Percentiles rank a stretch among this genome's conserved stretches.
Conservation (phyloP, 2,888 invertebrate genomes). For the Apotomis capreana region DNA sequence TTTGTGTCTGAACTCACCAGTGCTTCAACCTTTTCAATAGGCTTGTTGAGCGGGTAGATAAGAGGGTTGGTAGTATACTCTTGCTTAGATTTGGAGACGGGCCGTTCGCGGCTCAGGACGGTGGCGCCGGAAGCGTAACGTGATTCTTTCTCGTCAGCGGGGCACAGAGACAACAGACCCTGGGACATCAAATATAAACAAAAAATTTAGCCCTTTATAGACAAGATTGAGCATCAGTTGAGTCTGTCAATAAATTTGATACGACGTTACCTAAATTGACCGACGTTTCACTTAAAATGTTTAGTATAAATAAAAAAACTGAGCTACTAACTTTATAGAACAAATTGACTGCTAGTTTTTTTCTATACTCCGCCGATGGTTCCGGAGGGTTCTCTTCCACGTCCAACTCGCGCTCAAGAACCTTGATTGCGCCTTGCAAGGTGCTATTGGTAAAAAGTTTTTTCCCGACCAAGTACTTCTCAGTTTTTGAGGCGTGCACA, state of each 20-base stretch:
- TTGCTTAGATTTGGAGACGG: slow-evolving; percentile 34
- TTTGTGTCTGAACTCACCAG: slow-evolving; percentile 14
- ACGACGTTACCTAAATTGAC: too few species aligned
- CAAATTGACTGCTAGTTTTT: slow-evolving; percentile 83
- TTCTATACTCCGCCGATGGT: slow-evolving; percentile 83
- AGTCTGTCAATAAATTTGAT: too few species aligned
- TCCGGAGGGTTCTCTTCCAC: slow-evolving; percentile 73
- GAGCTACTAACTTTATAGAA: slow-evolving; percentile 83
- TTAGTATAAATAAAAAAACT: too few species aligned
- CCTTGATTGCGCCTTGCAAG: slow-evolving; percentile 65
- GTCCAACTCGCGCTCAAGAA: slow-evolving; percentile 57
- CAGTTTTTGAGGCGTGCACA: slow-evolving; percentile 16
- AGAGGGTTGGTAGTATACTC: slow-evolving; percentile 15
- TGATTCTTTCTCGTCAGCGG: slow-evolving; percentile 47
- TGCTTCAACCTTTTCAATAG: slow-evolving; percentile 32
- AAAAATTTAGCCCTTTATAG: too few species aligned
- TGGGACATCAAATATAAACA: background rate
- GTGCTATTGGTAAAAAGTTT: slow-evolving; percentile 65
- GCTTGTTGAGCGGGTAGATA: slow-evolving; percentile 30
- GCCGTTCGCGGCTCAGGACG: slow-evolving; percentile 49
- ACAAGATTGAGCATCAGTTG: too few species aligned
- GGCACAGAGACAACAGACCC: slow-evolving; percentile 52
- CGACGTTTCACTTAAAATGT: too few species aligned
- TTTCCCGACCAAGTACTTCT: slow-evolving; percentile 70
- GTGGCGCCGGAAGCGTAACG: slow-evolving; percentile 51